Evolutionary conservation across 2,888 invertebrate genomes (phyloP).

Genomic region (Antitype chi): DNA sequence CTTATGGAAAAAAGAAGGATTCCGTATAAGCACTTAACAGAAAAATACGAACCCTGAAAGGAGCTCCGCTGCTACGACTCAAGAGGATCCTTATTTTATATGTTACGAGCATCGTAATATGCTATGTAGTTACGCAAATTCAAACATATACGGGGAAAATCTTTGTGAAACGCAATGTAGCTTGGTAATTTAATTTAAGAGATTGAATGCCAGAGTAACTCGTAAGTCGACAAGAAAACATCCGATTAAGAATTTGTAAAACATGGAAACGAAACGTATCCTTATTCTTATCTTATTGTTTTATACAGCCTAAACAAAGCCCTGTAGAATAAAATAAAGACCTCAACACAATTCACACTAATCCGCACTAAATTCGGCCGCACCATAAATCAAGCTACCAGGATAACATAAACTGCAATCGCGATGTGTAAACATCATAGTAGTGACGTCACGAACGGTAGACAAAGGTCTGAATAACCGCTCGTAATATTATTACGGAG

Average conservation of each 20-base stretch:
- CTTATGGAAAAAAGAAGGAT: slow-evolving; percentile 69
- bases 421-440: slow-evolving; percentile 62
- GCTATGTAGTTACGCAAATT: slow-evolving; percentile 35
- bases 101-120: slow-evolving; percentile 35
- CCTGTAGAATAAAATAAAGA: slow-evolving; percentile 1
- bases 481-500: slow-evolving; percentile 71
- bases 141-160: slow-evolving; percentile 13
- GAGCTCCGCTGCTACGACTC: slow-evolving; percentile 33
- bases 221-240: not conserved
- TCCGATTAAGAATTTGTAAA: not conserved
- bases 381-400: slow-evolving; percentile 46
- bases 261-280: not conserved
- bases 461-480: slow-evolving; percentile 70
- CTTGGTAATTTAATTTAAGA: slow-evolving; percentile 21
- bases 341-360: slow-evolving; percentile 7
- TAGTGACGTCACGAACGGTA: slow-evolving; percentile 58
- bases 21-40: slow-evolving; percentile 62
- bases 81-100: slow-evolving; percentile 50
- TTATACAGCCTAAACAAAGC: not conserved
- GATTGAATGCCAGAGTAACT: not conserved
- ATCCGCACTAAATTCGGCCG: slow-evolving; percentile 14
- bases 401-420: slow-evolving; percentile 60
- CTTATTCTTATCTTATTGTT: not conserved
- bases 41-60: slow-evolving; percentile 45
- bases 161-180: slow-evolving; percentile 24